These are phyloP conservation scores for Okamejei kenojei DNA, from an alignment of 2,797 vertebrate genomes.

Conservation along the genomic window DNA sequence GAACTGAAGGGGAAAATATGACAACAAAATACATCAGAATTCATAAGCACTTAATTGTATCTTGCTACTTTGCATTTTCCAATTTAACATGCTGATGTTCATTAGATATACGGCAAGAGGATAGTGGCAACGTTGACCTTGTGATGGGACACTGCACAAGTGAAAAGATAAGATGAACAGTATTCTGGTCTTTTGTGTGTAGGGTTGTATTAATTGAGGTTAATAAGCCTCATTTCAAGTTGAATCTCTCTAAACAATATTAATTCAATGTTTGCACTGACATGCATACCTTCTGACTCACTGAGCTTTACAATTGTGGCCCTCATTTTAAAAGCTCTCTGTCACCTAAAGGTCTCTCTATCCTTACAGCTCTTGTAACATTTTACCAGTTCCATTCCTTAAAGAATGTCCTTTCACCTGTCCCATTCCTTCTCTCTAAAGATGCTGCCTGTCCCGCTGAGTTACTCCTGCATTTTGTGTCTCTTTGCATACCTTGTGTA, in stretches of 20 bases:
- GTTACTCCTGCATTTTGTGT: no score
- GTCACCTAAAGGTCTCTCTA: neutral
- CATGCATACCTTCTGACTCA: no score
- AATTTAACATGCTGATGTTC: constrained; percentile 29
- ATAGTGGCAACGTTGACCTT: neutral
- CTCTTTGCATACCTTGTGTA: no score
- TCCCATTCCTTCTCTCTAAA: no score
- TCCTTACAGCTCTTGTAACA: neutral
- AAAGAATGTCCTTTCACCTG: neutral
- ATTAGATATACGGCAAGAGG: constrained; percentile 15
- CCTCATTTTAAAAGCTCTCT: neutral
- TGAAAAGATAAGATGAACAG: neutral
- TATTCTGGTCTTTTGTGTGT: neutral
- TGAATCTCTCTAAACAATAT: neutral
- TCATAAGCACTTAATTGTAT: constrained; percentile 28
- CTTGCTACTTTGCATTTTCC: neutral
- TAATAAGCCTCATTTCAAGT: neutral
- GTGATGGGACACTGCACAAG: neutral
- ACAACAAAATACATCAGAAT: constrained; percentile 15
- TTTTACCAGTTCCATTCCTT: neutral
- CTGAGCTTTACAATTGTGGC: neutral
- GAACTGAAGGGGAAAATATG: constrained; percentile 6
- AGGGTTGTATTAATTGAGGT: constrained; percentile 18
- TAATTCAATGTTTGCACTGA: neutral
- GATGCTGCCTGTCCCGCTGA: no score